These are phyloP conservation scores for Hydractinia echinata DNA, from an alignment of 30 jellyfish, hydroid and myxozoan species.

Conservation along the genomic window DNA sequence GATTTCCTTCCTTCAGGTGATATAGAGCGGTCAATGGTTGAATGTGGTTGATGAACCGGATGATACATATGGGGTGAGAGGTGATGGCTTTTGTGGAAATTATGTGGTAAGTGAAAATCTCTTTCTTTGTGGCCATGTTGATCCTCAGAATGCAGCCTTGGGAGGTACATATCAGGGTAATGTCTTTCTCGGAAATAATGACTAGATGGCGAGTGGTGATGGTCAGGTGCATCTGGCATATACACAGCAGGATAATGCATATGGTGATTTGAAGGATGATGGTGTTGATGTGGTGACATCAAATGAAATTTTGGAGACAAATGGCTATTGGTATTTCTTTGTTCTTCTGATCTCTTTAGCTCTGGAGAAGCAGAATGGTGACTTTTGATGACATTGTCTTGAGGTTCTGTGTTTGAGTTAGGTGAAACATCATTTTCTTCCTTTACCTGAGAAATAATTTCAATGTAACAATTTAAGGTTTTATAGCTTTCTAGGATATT, in stretches of 20 bases:
- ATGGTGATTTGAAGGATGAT: neutral
- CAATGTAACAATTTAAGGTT: no score
- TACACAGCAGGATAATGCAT: conserved; percentile 8
- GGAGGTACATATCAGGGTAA: conserved; percentile 11
- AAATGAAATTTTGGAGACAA: no score
- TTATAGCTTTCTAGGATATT: no score
- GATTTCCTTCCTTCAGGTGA: conserved; percentile 9
- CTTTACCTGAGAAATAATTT: no score
- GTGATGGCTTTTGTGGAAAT: neutral
- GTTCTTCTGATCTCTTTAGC: no score
- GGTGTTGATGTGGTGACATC: neutral
- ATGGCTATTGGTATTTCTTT: no score
- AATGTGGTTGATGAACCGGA: neutral
- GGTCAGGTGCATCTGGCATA: neutral
- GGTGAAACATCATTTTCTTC: no score
- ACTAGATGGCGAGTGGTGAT: conserved; percentile 14
- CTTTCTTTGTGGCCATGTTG: neutral
- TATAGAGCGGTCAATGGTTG: neutral
- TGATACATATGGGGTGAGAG: conserved; percentile 8
- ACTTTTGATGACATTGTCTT: no score
- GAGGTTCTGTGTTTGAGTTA: no score
- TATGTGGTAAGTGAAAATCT: neutral
- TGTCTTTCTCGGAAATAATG: conserved; percentile 11
- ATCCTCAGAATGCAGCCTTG: neutral
- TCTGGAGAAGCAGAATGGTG: no score